These are phyloP conservation scores for Diplodus puntazzo DNA, from an alignment of 2,797 vertebrate genomes.

Conservation along the genomic window DNA sequence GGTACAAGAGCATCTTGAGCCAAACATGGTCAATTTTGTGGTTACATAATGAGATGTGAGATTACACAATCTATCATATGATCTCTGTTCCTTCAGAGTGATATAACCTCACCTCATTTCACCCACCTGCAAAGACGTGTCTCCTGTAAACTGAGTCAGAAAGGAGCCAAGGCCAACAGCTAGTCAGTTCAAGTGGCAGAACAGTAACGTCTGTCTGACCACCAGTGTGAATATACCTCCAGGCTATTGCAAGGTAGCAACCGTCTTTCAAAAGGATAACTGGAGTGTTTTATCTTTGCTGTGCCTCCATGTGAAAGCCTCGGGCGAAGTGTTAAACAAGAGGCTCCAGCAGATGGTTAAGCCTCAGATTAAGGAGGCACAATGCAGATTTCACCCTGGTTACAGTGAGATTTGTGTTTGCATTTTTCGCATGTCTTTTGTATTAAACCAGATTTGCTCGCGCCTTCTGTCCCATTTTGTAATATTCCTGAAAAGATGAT, in stretches of 20 bases:
- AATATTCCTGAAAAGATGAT: slow-evolving; percentile 11
- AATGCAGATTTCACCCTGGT: slow-evolving; percentile 22
- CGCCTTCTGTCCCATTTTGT: background rate
- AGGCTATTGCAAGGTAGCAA: background rate
- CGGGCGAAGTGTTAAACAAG: slow-evolving; percentile 33
- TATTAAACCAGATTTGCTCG: slow-evolving; percentile 20
- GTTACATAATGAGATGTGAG: background rate
- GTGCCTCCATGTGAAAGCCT: slow-evolving; percentile 16
- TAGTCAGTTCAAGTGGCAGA: slow-evolving; percentile 4
- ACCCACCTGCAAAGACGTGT: slow-evolving; percentile 10
- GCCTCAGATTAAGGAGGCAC: slow-evolving; percentile 29
- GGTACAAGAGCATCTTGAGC: background rate
- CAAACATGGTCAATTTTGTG: background rate
- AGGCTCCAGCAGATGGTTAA: slow-evolving; percentile 38
- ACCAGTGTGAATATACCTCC: background rate
- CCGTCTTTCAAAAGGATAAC: slow-evolving; percentile 23
- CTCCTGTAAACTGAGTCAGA: background rate
- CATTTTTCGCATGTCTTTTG: slow-evolving; percentile 36
- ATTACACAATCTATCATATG: background rate
- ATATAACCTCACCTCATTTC: slow-evolving; percentile 1
- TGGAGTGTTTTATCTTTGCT: slow-evolving; percentile 23
- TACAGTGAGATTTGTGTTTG: slow-evolving; percentile 27
- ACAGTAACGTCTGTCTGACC: background rate
- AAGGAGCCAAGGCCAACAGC: background rate
- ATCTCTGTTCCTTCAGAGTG: background rate